phyloP scores from a whole-genome alignment of 2,888 invertebrate genomes.

The Sinodicranocentrus sp. region DNA sequence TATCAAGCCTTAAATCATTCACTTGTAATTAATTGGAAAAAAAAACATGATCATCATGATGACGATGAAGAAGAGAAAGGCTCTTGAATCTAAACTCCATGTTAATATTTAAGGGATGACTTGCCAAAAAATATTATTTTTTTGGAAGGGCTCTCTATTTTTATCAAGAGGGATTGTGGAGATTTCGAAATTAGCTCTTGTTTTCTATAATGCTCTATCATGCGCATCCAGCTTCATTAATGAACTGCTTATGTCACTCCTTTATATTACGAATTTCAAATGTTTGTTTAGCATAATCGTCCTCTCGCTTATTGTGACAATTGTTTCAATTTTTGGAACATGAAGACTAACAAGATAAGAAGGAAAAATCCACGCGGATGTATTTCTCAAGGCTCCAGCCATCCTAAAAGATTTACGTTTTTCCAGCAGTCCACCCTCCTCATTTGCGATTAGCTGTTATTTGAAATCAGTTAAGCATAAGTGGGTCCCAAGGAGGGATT shows the following conservation, averaged over 20 bases:
- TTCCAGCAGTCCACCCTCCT: constrained; percentile 32
- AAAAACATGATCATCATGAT: constrained; percentile 2
- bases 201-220: constrained; percentile 51
- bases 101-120: not conserved
- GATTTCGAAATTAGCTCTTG: not conserved
- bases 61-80: constrained; percentile 1
- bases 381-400: too few relatives aligned
- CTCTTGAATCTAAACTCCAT: not conserved
- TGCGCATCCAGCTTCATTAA: constrained; percentile 58
- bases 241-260: constrained; percentile 52
- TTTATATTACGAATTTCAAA: constrained; percentile 41
- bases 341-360: too few relatives aligned
- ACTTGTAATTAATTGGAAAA: constrained; percentile 60
- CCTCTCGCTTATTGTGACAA: not conserved
- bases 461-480: constrained; percentile 34
- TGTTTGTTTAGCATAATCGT: too few relatives aligned
- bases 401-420: too few relatives aligned
- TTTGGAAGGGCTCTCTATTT: constrained; percentile 19
- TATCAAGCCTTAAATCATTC: constrained; percentile 45
- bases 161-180: not conserved
- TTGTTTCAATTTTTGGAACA: constrained; percentile 18
- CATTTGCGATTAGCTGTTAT: constrained; percentile 54
- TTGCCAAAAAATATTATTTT: constrained; percentile 3
- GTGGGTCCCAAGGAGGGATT: constrained; percentile 10
- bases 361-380: too few relatives aligned